Evolutionary conservation across 1,140 invertebrate genomes (phyloP), one percentile per base, ranked within the genome.

Genomic region (Leptinotarsa lineolata): DNA sequence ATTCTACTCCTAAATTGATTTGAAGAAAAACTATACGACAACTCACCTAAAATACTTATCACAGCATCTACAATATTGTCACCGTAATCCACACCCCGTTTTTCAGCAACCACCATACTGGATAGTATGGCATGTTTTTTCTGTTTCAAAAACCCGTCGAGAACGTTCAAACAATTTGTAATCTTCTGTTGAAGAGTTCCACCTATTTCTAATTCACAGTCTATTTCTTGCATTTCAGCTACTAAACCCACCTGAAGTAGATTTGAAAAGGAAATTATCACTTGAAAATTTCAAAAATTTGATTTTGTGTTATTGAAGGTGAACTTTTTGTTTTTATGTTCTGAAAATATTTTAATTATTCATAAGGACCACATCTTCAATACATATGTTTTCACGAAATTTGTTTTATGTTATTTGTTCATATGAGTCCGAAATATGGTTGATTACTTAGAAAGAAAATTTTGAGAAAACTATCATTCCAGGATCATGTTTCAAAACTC

Each of bases 141-240:
- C 74, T 91, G 89, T 67, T 87, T 89, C 16, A 97, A 83, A 83
- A 97, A 92, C 46, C 87, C 86, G 78, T 92, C 91, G 45, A 92
- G 75, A 4, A 89, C 85, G 72, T 88, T 83, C 2, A 97, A 85
- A 85, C 95, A 96, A 0, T 91, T 95, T 0, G 88, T 87, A 72
- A 97, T 94, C 78, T 91, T 88, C 84, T 97, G 95, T 76, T 95
- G 94, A 18, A 95, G 84, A 1, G 94, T 95, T 11, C 95, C 95
- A 72, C 93, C 90, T 65, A 92, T 91, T 79, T 91, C 90, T 54
- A 91, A 82, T 76, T 93, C 93, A 59, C 92, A 89, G 80, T 95
- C 91, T 59, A 92, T 90, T 73, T 94, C 93, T 81, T 94, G 92
- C 86, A 92, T 92, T 76, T 95, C 92, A 12, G 94, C 90, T 22